A percentile compares a stretch with the other conserved stretches of the same genome.
Conservation (phyloP, 2,797 vertebrate species). For the Smutsia temminckii region DNA sequence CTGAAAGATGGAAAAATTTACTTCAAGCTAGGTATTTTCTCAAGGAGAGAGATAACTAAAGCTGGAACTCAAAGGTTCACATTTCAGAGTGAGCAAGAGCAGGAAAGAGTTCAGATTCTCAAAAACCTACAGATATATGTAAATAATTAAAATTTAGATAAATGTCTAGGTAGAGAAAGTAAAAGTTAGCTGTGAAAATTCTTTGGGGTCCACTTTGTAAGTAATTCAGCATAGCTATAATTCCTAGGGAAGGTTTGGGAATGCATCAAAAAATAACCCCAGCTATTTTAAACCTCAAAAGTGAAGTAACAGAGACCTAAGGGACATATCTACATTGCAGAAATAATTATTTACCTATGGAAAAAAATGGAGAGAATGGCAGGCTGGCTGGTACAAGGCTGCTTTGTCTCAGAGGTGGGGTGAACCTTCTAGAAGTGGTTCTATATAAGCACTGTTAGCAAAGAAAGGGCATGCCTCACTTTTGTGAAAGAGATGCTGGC, state of each 20-base stretch:
- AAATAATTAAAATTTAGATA: not conserved
- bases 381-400: not conserved
- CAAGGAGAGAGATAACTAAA: not conserved
- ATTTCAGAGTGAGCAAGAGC: not conserved
- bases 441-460: not conserved
- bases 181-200: not conserved
- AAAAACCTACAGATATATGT: not conserved
- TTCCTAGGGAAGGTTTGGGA: not conserved
- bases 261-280: not conserved
- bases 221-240: not conserved
- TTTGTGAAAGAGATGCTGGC: not conserved
- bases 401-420: not conserved
- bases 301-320: not conserved
- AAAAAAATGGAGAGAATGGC: not conserved
- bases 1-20: not conserved
- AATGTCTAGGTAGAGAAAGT: not conserved
- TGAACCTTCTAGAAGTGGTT: not conserved
- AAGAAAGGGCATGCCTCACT: not conserved
- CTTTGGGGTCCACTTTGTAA: not conserved
- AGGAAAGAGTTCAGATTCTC: not conserved
- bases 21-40: not conserved
- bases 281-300: not conserved
- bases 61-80: not conserved
- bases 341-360: not conserved
- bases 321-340: not conserved